phyloP scores from a whole-genome alignment of 2,888 invertebrate genomes.

The Stenurella melanura region DNA sequence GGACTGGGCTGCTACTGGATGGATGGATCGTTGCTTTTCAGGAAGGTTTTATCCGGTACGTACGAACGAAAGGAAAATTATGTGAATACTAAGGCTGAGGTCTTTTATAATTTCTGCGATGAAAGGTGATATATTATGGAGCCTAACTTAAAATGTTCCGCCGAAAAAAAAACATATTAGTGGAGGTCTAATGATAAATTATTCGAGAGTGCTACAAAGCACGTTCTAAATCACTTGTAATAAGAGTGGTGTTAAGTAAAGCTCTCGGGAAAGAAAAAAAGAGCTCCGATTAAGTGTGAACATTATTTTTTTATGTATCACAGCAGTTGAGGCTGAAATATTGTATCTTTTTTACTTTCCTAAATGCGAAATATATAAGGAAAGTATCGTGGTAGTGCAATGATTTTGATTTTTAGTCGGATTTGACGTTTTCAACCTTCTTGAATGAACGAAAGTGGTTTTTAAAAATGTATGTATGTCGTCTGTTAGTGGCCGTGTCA shows the following conservation, averaged over 20 bases:
- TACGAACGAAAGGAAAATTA: neutral
- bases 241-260: neutral
- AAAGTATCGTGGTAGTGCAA: no score
- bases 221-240: conserved; percentile 1
- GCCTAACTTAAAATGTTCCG: neutral
- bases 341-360: neutral
- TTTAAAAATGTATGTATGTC: no score
- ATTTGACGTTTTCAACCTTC: no score
- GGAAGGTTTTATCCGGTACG: neutral
- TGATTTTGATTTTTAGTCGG: no score
- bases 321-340: neutral
- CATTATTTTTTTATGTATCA: neutral
- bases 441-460: no score
- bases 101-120: neutral
- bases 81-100: neutral
- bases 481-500: no score
- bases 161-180: neutral
- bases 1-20: neutral
- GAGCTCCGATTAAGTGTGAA: neutral
- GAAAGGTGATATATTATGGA: conserved; percentile 2
- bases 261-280: neutral
- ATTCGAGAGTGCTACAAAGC: conserved; percentile 1
- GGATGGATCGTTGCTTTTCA: conserved; percentile 7
- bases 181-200: neutral
- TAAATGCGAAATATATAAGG: no score